Base-by-base conservation (phyloP, 2,113 vertebrate genomes). In the Galeopterus variegatus region DNA sequence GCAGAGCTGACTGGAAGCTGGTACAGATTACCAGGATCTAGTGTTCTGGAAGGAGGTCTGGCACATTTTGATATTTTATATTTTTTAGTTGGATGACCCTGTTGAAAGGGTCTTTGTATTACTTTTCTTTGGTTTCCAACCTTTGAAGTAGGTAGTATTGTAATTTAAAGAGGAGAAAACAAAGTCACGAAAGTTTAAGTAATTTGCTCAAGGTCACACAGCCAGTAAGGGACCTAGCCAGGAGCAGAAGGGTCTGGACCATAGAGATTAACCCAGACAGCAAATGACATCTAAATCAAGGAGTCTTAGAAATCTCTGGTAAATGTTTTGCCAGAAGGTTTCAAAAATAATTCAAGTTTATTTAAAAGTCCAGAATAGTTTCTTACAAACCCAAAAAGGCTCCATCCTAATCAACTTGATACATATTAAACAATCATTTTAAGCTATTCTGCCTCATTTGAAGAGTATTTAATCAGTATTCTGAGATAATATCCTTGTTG, bases 401-500 rank as follows among this genome's bases (percentile, higher is more conserved):
- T 87, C 19, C 11, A 50, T 45, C 21, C 24, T 75, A 50, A 48
- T 76, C 7, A 67, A 45, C 12, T 77, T 56, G 36, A 65, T 85
- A 56, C 2, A n/a, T 50, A 52, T 80, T 45, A 79, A 62, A 48
- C 50, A 56, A 52, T 87, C 45, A 95, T 50, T 94, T 92, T 88
- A 95, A 80, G 86, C 13, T 88, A 24, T 12, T 90, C 33, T 93
- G 70, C 70, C 31, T 95, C 77, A 97, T 69, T 69, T 69, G 19
- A 80, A 87, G 67, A 72, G 31, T 65, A 96, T 90, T 62, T 54
- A 92, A 72, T 84, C 24, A 95, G 89, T 85, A 79, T 88, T 92
- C 64, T 81, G 26, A 94, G 64, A 90, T 33, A 94, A 75, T 76
- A 65, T 58, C 80, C 36, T 83, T 90, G 21, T 85, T 88, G 17